Evolutionary conservation across 2,113 vertebrate genomes (phyloP).

Genomic region (Ursus arctos): DNA sequence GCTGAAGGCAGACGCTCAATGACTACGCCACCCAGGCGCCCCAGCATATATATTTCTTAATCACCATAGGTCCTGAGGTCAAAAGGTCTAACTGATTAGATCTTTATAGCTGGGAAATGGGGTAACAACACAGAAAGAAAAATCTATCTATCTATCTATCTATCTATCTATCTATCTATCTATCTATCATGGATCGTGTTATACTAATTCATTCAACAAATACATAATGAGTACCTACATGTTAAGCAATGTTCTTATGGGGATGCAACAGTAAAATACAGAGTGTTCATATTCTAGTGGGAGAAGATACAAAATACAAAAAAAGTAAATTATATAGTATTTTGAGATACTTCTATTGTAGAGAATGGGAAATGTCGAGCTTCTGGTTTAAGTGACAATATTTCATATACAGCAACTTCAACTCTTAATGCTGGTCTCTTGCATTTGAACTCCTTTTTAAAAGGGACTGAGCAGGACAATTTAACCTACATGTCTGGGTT

Average conservation of each 20-base stretch:
- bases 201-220: constrained; percentile 56
- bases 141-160: neutral
- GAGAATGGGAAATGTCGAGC: neutral
- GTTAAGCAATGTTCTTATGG: neutral
- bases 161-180: neutral
- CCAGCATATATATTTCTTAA: constrained; percentile 28
- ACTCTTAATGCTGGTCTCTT: constrained; percentile 18
- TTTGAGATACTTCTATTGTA: neutral
- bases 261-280: neutral
- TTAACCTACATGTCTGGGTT: constrained; percentile 11
- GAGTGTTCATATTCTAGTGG: neutral
- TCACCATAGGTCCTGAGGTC: constrained; percentile 27
- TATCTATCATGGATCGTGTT: neutral
- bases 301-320: neutral
- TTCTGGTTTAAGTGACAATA: constrained; percentile 26
- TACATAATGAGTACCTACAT: constrained; percentile 12
- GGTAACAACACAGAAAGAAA: constrained; percentile 42
- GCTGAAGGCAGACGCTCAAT: too few species aligned
- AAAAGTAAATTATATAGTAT: neutral
- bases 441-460: neutral
- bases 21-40: too few species aligned
- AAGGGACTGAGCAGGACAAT: neutral
- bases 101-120: constrained; percentile 35
- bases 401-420: neutral
- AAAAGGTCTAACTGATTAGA: constrained; percentile 54